Evolutionary conservation across 2,113 vertebrate genomes (phyloP).

Genomic region (Stictonetta naevosa): DNA sequence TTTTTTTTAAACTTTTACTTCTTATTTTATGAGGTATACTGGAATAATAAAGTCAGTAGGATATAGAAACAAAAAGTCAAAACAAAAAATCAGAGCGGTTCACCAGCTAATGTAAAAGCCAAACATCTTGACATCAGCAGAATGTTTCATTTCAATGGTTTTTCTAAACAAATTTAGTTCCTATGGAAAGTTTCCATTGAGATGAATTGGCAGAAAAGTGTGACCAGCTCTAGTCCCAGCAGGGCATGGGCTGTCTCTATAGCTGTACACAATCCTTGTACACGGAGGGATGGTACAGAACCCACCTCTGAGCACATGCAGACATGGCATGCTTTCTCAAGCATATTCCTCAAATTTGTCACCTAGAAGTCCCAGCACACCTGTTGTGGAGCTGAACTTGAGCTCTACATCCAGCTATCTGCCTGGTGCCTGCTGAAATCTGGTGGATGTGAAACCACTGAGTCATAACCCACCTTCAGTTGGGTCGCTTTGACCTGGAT

Average conservation of each 20-base stretch:
- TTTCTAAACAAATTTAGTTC: conserved; percentile 50
- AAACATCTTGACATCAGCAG: conserved; percentile 59
- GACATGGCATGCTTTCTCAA: neutral
- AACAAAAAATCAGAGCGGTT: conserved; percentile 28
- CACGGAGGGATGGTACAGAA: neutral
- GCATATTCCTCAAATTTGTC: neutral
- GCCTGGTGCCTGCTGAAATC: neutral
- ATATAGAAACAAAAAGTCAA: conserved; percentile 60
- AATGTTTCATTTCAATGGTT: conserved; percentile 44
- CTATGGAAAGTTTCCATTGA: conserved; percentile 52
- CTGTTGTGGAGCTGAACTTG: neutral
- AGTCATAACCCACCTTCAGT: neutral
- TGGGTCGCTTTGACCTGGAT: neutral
- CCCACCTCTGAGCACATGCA: neutral
- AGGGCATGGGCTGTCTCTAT: neutral
- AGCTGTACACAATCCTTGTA: neutral
- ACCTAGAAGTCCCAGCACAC: neutral
- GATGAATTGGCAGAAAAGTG: conserved; percentile 31
- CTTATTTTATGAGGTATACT: conserved; percentile 31
- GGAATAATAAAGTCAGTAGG: conserved; percentile 49
- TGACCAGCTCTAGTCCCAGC: conserved; percentile 10
- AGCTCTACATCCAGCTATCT: neutral
- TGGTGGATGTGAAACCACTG: neutral
- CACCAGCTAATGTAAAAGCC: conserved; percentile 45
- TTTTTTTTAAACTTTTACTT: neutral